Evolutionary conservation across 2,797 vertebrate genomes (phyloP), one percentile per base, ranked within the genome.

Genomic region (Bryconaethiops microstoma): DNA sequence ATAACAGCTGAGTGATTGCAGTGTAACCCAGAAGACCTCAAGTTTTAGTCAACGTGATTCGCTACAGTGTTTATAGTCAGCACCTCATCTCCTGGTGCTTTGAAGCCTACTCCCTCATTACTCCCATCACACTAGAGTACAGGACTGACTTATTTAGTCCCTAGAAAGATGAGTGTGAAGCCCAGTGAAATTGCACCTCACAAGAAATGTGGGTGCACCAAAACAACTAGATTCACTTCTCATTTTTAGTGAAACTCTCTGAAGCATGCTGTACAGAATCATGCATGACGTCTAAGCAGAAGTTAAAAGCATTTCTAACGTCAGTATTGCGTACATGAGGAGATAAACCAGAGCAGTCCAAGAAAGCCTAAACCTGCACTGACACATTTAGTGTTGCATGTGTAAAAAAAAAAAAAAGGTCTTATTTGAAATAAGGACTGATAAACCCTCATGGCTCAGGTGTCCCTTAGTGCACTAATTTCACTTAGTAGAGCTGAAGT

Each of bases 141-240:
- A 70, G 77, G 25, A 74, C 72, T 65, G n/a, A 80, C 60, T 67
- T 80, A 74, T 76, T 81, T 5, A 35, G 48, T 19, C 78, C 74
- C 76, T 45, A 74, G 57, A 82, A 59, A 68, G 69, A 45, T 68
- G 70, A 81, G 81, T 79, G 76, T 70, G 29, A 81, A 83, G 76
- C 82, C 70, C 25, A 71, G 70, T 68, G 48, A 57, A 17, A 5
- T 0, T 25, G 63, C 29, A 76, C 67, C 59, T 65, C 64, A 80
- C 1, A 50, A 77, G 70, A 74, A 62, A 2, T 70, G 10, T 60
- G 35, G 50, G 4, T 45, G 4, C 21, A 13, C 35, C 13, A 16
- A 35, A 29, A 12, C 60, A 63, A 55, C 16, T 50, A n/a, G 50
- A 52, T 72, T 71, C n/a, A 55, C 63, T 52, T 73, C 60, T 77